These are phyloP conservation scores for Podiceps cristatus DNA, from an alignment of 2,113 vertebrate genomes.

Conservation along the genomic window DNA sequence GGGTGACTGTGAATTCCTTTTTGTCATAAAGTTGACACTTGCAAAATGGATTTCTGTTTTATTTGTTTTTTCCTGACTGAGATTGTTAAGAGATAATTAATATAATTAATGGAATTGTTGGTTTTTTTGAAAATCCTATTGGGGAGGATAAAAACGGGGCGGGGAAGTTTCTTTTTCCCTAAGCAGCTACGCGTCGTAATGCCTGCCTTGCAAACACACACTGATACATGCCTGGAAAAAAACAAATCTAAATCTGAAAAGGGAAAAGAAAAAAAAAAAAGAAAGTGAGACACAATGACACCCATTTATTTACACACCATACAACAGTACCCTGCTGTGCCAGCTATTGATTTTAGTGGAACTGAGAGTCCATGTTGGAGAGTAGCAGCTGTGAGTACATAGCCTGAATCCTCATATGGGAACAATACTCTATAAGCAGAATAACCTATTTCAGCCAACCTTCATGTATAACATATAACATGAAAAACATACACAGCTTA, in stretches of 20 bases:
- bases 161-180: not conserved
- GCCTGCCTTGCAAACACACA: not conserved
- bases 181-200: not conserved
- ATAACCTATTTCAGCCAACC: constrained; percentile 44
- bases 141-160: not conserved
- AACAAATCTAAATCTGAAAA: constrained; percentile 60
- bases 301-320: constrained; percentile 57
- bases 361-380: constrained; percentile 2
- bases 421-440: constrained; percentile 42
- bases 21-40: constrained; percentile 41
- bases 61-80: not conserved
- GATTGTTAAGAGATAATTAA: constrained; percentile 33
- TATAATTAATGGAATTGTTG: constrained; percentile 28
- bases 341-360: constrained; percentile 31
- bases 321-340: constrained; percentile 15
- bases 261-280: not conserved
- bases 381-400: constrained; percentile 42
- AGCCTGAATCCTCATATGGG: not conserved
- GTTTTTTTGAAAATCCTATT: constrained; percentile 36
- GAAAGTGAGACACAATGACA: constrained; percentile 32
- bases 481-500: constrained; percentile 17
- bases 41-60: constrained; percentile 4
- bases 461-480: not conserved
- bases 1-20: constrained; percentile 11
- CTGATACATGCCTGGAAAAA: constrained; percentile 32